These are phyloP conservation scores for Caretta caretta DNA, from an alignment of 2,113 vertebrate species.

Conservation along the genomic window DNA sequence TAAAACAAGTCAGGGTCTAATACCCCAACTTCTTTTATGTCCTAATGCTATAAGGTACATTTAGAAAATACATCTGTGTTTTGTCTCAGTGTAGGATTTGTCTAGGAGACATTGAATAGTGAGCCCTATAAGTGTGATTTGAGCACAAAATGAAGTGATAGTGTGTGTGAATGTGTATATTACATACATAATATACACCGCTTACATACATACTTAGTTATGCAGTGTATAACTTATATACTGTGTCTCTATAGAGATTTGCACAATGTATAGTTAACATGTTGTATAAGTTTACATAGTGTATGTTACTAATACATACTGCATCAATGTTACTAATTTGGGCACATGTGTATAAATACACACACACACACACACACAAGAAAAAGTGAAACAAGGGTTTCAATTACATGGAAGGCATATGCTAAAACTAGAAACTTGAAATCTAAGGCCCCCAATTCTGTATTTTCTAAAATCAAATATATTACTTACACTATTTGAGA, in stretches of 20 bases:
- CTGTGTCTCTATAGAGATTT: not conserved
- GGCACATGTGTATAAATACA: no score
- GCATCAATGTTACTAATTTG: not conserved
- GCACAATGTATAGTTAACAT: not conserved
- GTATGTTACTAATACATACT: not conserved
- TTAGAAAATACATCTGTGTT: constrained; percentile 70
- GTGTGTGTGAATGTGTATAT: accelerated
- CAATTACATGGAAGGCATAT: not conserved
- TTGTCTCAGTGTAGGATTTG: constrained; percentile 54
- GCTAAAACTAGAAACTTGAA: not conserved
- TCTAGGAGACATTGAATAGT: constrained; percentile 41
- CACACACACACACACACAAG: no score
- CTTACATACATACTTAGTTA: not conserved
- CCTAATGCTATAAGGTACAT: constrained; percentile 73
- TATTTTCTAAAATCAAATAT: not conserved
- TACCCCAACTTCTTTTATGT: constrained; percentile 72
- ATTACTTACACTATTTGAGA: not conserved
- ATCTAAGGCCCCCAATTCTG: not conserved
- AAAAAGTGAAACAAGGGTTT: not conserved
- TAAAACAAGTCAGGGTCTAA: constrained; percentile 69
- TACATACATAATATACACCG: not conserved
- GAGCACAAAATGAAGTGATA: not conserved
- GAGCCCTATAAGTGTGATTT: not conserved
- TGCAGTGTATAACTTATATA: not conserved
- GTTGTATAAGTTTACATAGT: accelerated